Evolutionary conservation across 2,113 vertebrate genomes (phyloP), one percentile per base, ranked within the genome.

Genomic region (Oenanthe melanoleuca): DNA sequence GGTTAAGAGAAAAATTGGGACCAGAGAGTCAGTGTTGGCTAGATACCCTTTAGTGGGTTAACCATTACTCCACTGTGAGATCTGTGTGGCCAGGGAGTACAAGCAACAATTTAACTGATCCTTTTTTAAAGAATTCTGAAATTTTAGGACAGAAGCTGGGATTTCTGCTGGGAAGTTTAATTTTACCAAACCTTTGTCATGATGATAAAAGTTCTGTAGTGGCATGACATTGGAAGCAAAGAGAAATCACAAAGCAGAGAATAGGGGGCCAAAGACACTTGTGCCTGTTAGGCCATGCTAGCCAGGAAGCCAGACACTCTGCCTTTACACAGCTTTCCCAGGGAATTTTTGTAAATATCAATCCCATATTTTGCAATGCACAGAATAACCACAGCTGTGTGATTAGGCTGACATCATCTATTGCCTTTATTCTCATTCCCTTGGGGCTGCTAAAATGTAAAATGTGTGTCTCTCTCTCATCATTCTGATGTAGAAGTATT

Each of bases 401-500:
- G 72, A 81, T 93, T 49, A 79, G 65, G 53, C 45, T 89, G 3
- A 1, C n/a, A 80, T 61, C 28, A 73, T 74, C 80, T 79, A 19
- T 10, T 61, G 59, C 31, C 34, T 79, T 77, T 61, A 38, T 52
- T 92, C 65, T 81, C 29, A 40, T 86, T 91, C 70, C 73, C 53
- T 8, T 71, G 69, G 85, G 75, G 47, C 38, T 57, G 33, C 64
- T 72, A 10, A 25, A 12, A 14, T 31, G 65, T 31, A 80, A 80
- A 81, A 95, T 52, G 38, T 67, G 8, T 42, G 40, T 42, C 40
- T 79, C 42, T 73, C 52, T 77, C 70, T 73, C 69, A 57, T 83
- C 7, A 1, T 75, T 67, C 91, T 86, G 33, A 52, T 81, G 26
- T 61, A 92, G 93, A 47, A 84, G 69, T 81, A 37, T 90, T 94